Evolutionary conservation across 2,113 vertebrate genomes (phyloP).

Genomic region (Oryzias woworae): DNA sequence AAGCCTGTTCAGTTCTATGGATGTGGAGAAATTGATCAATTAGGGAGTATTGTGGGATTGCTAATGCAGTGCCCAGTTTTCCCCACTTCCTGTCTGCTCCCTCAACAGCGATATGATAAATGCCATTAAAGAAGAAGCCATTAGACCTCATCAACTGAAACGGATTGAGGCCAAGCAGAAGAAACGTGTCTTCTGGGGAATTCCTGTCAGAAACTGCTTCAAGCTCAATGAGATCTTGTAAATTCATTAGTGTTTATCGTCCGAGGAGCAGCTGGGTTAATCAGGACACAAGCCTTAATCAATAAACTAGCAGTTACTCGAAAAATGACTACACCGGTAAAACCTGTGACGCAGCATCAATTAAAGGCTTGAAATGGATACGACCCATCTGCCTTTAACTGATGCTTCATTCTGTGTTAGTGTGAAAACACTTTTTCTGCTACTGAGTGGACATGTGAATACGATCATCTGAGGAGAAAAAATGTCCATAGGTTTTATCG

Average conservation of each 20-base stretch:
- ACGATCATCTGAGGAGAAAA: no score
- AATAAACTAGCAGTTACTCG: conserved; percentile 4
- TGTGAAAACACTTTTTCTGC: no score
- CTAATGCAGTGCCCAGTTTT: neutral
- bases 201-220: conserved; percentile 1
- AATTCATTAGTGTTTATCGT: neutral
- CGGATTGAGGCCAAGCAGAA: neutral
- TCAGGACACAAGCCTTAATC: neutral
- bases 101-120: neutral
- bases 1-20: neutral
- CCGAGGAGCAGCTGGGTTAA: neutral
- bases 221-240: neutral
- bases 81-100: neutral
- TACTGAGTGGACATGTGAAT: no score
- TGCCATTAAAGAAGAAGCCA: neutral
- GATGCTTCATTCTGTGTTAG: no score
- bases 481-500: no score
- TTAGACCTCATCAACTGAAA: neutral
- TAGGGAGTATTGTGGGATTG: neutral
- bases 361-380: no score
- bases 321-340: neutral
- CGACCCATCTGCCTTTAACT: no score
- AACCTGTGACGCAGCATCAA: no score
- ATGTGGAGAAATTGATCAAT: neutral
- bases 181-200: conserved; percentile 18